A percentile compares a stretch with the other conserved stretches of the same genome.
Evolutionary conservation across 64 coral and sea anemone genomes (phyloP).

Genomic region (Hydrozoanthus tunicans): DNA sequence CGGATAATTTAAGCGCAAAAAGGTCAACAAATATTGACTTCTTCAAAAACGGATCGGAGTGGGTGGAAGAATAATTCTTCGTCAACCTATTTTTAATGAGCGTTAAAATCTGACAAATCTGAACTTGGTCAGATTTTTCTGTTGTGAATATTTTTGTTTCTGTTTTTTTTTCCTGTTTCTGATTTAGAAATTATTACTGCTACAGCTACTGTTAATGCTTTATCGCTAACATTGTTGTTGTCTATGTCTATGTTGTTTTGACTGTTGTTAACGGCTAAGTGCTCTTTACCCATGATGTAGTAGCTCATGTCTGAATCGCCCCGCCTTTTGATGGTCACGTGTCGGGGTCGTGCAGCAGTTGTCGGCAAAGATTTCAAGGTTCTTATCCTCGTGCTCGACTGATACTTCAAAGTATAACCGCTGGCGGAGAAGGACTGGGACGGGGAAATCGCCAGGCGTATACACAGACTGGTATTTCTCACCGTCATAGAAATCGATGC

Average conservation of each 20-base stretch:
- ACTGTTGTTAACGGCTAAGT: background rate
- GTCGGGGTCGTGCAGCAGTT: slow-evolving; percentile 91
- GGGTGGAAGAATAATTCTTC: too few relatives aligned
- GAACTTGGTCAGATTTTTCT: background rate
- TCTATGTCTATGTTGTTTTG: too few relatives aligned
- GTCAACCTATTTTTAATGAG: background rate
- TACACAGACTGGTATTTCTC: slow-evolving; percentile 62
- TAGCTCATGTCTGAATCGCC: slow-evolving; percentile 77
- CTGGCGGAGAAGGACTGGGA: slow-evolving; percentile 65
- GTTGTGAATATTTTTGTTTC: background rate
- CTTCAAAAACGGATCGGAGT: too few relatives aligned
- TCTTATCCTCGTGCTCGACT: slow-evolving; percentile 75
- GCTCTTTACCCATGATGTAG: slow-evolving; percentile 71
- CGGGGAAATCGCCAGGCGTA: slow-evolving; percentile 72
- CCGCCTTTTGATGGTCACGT: slow-evolving; percentile 75
- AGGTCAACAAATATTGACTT: too few relatives aligned
- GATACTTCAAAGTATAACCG: slow-evolving; percentile 84
- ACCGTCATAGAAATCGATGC: slow-evolving; percentile 79
- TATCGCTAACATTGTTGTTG: too few relatives aligned
- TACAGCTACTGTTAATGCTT: too few relatives aligned
- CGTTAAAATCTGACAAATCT: background rate
- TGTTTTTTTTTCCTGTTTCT: too few relatives aligned
- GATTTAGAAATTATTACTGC: too few relatives aligned
- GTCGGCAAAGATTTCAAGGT: slow-evolving; percentile 81
- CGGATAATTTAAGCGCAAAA: too few relatives aligned